Conservation (phyloP, 2,797 vertebrate genomes). For the Crax fasciolata region DNA sequence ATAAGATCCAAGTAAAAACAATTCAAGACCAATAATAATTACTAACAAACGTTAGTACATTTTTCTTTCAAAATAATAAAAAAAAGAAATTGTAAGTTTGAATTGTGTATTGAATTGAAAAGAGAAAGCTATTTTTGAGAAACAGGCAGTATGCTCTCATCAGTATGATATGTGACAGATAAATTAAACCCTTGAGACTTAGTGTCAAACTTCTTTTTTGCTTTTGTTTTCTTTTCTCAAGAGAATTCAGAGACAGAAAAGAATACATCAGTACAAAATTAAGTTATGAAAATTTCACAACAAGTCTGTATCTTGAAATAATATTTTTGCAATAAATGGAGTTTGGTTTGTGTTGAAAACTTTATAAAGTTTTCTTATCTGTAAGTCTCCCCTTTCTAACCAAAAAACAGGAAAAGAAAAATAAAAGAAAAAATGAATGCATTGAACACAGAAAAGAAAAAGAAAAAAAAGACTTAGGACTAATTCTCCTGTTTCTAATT, state of each 20-base stretch:
- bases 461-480: background rate
- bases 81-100: rapidly evolving
- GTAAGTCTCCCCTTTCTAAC: background rate
- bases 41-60: background rate
- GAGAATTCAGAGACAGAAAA: background rate
- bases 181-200: background rate
- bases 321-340: background rate
- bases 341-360: background rate
- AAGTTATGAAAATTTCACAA: constrained; percentile 12
- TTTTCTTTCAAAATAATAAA: background rate
- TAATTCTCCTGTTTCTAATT: background rate
- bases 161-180: background rate
- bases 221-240: background rate
- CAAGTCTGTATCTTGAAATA: background rate
- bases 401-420: background rate
- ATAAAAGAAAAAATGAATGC: background rate
- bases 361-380: background rate
- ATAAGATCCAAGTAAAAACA: background rate
- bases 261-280: background rate
- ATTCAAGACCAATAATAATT: background rate
- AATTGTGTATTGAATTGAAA: background rate
- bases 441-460: background rate
- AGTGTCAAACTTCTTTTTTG: background rate
- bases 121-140: background rate
- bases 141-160: background rate